phyloP scores from a whole-genome alignment of 92 coral and sea anemone genomes.

The Galaxea fascicularis region DNA sequence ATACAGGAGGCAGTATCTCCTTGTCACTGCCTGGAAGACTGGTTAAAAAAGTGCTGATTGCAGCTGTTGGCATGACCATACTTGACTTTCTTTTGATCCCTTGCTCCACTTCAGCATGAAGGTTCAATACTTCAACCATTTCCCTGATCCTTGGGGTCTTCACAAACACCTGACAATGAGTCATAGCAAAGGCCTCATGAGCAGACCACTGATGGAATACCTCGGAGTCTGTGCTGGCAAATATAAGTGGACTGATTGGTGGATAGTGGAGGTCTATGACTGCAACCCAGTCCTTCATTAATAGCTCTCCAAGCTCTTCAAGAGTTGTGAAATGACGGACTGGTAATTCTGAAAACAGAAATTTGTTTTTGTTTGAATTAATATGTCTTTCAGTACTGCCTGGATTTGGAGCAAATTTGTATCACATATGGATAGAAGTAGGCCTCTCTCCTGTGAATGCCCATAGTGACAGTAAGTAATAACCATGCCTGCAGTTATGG shows the following conservation, averaged over 20 bases:
- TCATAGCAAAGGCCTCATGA: constrained; percentile 85
- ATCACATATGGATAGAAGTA: not conserved
- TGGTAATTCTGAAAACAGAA: constrained; percentile 73
- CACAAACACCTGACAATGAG: constrained; percentile 78
- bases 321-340: constrained; percentile 84
- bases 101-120: constrained; percentile 86
- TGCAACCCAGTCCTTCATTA: constrained; percentile 81
- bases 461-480: no score
- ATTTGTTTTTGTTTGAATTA: not conserved
- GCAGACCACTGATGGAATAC: constrained; percentile 88
- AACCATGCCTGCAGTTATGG: no score
- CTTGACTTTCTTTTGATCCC: constrained; percentile 75
- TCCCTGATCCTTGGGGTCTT: constrained; percentile 81
- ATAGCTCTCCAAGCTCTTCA: constrained; percentile 90
- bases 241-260: constrained; percentile 73
- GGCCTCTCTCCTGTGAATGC: no score
- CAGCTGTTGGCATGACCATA: constrained; percentile 76
- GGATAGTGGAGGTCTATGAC: constrained; percentile 82
- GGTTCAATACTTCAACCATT: constrained; percentile 77
- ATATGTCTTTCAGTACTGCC: no score
- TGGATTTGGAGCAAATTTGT: not conserved
- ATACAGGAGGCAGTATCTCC: constrained; percentile 79
- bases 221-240: constrained; percentile 68
- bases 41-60: constrained; percentile 88
- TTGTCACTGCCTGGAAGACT: constrained; percentile 84